Evolutionary conservation across 2,797 vertebrate species (phyloP), one percentile per base, ranked within the genome.

Genomic region (Cuniculus paca): DNA sequence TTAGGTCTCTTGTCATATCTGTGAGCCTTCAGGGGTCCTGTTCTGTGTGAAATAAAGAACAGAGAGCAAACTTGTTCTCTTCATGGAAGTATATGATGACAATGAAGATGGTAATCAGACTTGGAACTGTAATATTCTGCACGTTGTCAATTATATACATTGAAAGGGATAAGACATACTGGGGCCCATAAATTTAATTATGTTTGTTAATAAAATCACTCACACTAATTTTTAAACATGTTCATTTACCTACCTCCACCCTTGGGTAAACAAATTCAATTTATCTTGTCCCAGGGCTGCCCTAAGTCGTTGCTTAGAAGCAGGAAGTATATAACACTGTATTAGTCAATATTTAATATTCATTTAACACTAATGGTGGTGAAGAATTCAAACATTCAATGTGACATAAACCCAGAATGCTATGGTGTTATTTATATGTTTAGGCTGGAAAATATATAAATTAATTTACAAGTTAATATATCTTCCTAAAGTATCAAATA

Each of bases 251-350:
- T 58, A 58, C 16, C 22, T n/a, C 39, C 24, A 90, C 10, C 19
- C 9, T 72, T 60, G 34, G 39, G 12, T 95, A 90, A 96, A 86
- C 13, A 96, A 96, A 91, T 60, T 24, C 36, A 91, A 65, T 50
- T 81, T 84, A 79, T 45, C 11, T n/a, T 83, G 58, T 90, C 63
- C 14, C 8, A 58, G 50, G 50, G 5, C 42, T 34, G 14, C 48
- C 48, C 79, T 92, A 94, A 68, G 16, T 5, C 26, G 52, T 26
- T 82, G 85, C 26, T 61, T 86, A 65, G 8, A 95, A 87, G 13
- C 39, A 79, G 31, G 50, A 92, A 95, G 74, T 24, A 54, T 17
- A 70, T 26, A 45, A 11, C 3, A 77, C 12, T 77, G 2, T 16
- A 36, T 85, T 88, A 91, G 75, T 34, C 52, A 81, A 39, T 87